These are phyloP conservation scores for Ptychodera flava DNA, from an alignment of 35 echinoderm and acorn worm species.

Conservation along the genomic window DNA sequence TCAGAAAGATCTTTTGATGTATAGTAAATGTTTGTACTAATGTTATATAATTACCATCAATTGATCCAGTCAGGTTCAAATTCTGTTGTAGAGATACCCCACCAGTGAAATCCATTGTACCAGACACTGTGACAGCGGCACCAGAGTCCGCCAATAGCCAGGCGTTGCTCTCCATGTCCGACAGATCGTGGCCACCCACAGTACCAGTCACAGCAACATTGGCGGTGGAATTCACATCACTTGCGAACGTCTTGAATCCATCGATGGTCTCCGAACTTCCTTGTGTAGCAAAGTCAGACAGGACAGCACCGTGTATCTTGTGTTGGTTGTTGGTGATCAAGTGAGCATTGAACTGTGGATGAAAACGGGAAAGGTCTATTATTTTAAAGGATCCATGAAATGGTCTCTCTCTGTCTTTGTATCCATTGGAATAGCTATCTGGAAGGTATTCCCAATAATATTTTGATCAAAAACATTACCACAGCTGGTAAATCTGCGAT, in stretches of 20 bases:
- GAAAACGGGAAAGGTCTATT: no score
- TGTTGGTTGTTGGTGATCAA: conserved; percentile 11
- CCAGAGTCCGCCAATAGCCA: not conserved
- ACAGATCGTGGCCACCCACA: not conserved
- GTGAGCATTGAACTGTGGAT: not conserved
- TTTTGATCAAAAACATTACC: no score
- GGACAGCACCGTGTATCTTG: not conserved
- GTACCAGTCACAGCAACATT: not conserved
- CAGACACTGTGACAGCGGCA: not conserved
- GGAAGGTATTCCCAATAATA: no score
- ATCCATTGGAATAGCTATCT: no score
- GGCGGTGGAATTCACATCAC: not conserved
- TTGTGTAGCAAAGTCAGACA: conserved; percentile 31
- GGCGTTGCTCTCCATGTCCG: not conserved
- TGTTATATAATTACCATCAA: not conserved
- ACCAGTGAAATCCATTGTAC: not conserved
- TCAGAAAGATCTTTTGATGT: no score
- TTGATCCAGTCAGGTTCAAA: not conserved
- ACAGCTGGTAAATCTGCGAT: no score
- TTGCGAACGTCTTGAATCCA: conserved; percentile 13
- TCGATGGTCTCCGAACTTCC: conserved; percentile 14
- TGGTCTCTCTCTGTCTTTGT: no score
- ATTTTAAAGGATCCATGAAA: no score
- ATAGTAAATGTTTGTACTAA: no score
- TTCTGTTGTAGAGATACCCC: not conserved